Evolutionary conservation across 2,888 invertebrate species (phyloP).

Genomic region (Pollenia labialis): DNA sequence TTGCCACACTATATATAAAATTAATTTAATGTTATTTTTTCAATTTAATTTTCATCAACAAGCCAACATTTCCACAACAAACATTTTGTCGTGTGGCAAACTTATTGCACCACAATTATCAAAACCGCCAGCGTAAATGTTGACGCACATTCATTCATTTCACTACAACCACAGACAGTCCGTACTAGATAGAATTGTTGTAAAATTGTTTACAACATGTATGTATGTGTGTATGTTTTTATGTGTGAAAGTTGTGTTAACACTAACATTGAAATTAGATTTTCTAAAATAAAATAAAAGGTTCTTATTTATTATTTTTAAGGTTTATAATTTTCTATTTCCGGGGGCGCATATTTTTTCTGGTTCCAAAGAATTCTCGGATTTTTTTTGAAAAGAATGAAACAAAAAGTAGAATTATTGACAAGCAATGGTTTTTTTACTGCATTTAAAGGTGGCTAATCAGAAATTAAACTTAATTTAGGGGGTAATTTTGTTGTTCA

Average conservation of each 20-base stretch:
- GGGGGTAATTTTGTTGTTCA: too few species aligned
- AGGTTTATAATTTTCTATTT: too few species aligned
- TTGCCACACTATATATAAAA: conserved; percentile 48
- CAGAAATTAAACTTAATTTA: too few species aligned
- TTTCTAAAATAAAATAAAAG: too few species aligned
- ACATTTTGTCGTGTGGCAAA: conserved; percentile 73
- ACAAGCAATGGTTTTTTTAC: too few species aligned
- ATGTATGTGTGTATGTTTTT: not conserved
- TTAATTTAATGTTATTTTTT: conserved; percentile 68
- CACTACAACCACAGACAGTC: conserved; percentile 45
- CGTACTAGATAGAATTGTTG: not conserved
- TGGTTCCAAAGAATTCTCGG: too few species aligned
- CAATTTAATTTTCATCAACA: conserved; percentile 66
- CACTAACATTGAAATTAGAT: conserved; percentile 18
- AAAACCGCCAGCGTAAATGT: conserved; percentile 72
- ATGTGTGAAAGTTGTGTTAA: conserved; percentile 4
- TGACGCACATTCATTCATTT: conserved; percentile 70
- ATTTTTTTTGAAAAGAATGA: too few species aligned
- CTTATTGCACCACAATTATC: conserved; percentile 61
- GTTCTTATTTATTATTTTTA: not conserved
- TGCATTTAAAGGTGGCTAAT: too few species aligned
- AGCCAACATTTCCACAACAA: conserved; percentile 53
- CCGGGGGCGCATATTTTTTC: too few species aligned
- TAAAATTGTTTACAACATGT: too few species aligned
- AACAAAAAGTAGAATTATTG: too few species aligned